A percentile compares a stretch with the other conserved stretches of the same genome.
Evolutionary conservation across 2,888 invertebrate genomes (phyloP).

Genomic region (Maniola hyperantus): DNA sequence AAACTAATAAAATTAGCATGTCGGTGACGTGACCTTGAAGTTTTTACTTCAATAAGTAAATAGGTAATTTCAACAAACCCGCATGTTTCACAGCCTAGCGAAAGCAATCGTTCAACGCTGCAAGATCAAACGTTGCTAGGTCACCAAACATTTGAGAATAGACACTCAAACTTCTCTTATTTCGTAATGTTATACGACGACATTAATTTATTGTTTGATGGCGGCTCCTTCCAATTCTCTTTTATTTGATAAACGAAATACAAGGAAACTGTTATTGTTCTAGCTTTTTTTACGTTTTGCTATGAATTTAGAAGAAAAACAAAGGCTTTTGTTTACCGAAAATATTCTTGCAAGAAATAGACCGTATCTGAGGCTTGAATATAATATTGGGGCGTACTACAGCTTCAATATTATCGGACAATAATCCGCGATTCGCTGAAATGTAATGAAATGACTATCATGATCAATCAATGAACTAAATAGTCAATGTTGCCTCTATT

Average conservation of each 20-base stretch:
- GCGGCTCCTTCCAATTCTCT: constrained; percentile 36
- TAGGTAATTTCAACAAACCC: constrained; percentile 3
- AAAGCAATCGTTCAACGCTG: constrained; percentile 45
- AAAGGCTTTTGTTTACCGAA: background rate
- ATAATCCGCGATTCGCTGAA: no score
- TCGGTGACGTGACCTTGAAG: no score
- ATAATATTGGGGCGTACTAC: background rate
- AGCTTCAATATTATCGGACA: background rate
- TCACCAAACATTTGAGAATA: constrained; percentile 57
- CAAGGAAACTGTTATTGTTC: constrained; percentile 32
- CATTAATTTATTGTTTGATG: constrained; percentile 59
- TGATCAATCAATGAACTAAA: no score
- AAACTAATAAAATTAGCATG: no score
- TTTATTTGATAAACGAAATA: constrained; percentile 33
- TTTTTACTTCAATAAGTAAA: no score
- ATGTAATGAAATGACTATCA: no score
- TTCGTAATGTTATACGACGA: constrained; percentile 50
- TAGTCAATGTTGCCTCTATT: no score
- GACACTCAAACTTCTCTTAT: constrained; percentile 60
- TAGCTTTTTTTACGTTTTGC: constrained; percentile 6
- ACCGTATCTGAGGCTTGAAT: background rate
- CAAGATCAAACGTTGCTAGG: constrained; percentile 72
- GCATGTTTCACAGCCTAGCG: constrained; percentile 45
- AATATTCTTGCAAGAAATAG: background rate
- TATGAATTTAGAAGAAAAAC: background rate